phyloP scores from a whole-genome alignment of 2,888 invertebrate genomes.

The Drosophila austrosaltans region DNA sequence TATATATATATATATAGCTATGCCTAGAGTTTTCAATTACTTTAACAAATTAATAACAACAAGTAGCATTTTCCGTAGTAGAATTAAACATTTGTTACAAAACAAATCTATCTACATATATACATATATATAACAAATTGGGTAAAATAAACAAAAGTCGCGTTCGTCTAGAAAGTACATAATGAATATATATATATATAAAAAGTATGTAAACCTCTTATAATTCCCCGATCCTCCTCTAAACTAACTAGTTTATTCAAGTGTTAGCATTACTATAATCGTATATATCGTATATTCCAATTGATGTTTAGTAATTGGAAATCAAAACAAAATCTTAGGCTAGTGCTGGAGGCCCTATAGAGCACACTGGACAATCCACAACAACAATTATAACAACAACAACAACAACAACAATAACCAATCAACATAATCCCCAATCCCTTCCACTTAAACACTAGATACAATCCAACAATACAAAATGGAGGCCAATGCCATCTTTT shows the following conservation, averaged over 20 bases:
- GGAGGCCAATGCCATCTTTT: constrained; percentile 21
- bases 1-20: constrained; percentile 51
- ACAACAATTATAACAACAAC: constrained; percentile 32
- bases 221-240: constrained; percentile 18
- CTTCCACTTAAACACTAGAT: constrained; percentile 14
- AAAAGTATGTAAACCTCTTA: constrained; percentile 18
- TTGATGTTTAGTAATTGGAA: constrained; percentile 65
- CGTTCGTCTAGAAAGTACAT: constrained; percentile 36
- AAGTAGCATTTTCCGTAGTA: constrained; percentile 71
- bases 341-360: constrained; percentile 68
- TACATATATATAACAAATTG: constrained; percentile 41
- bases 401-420: neutral
- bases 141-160: constrained; percentile 34
- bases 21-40: constrained; percentile 59
- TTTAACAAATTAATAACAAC: constrained; percentile 40
- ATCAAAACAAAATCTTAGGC: constrained; percentile 46
- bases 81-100: constrained; percentile 67
- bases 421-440: constrained; percentile 25
- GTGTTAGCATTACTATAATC: constrained; percentile 12
- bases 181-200: neutral
- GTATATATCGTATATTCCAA: neutral
- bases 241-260: constrained; percentile 8
- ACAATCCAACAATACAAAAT: neutral
- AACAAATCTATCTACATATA: neutral
- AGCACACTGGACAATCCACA: constrained; percentile 54